Percentiles rank a stretch among this genome's conserved stretches.
Evolutionary conservation across 2,113 vertebrate species (phyloP).

Genomic region (Isurus oxyrinchus): DNA sequence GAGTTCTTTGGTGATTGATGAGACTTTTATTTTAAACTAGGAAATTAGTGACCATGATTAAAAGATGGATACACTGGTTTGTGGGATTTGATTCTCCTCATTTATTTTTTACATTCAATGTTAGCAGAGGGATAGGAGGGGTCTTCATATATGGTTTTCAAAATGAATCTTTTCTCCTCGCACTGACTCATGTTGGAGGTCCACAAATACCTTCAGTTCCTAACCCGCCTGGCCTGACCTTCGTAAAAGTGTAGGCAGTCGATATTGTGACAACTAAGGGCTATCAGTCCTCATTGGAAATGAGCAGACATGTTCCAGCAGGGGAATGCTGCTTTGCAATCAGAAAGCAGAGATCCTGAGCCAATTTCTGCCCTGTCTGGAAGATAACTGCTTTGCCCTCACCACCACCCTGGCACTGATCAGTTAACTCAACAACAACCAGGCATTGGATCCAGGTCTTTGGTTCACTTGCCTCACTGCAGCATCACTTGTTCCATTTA

Average conservation of each 20-base stretch:
- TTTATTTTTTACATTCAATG: no score
- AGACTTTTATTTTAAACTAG: no score
- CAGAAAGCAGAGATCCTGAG: not conserved
- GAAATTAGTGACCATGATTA: no score
- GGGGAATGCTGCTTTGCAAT: not conserved
- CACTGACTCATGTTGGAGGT: not conserved
- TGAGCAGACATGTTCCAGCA: not conserved
- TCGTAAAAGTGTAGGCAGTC: not conserved
- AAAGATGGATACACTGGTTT: no score
- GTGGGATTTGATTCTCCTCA: not conserved
- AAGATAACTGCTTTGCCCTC: not conserved
- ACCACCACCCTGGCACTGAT: not conserved
- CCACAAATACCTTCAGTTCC: not conserved
- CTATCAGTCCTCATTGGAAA: not conserved
- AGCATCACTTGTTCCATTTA: not conserved
- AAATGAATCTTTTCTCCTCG: not conserved
- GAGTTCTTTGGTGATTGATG: no score
- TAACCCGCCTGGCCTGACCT: not conserved
- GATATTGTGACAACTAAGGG: not conserved
- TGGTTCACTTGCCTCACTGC: not conserved
- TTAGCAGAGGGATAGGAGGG: not conserved
- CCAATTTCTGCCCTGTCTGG: not conserved
- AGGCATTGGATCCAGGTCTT: not conserved
- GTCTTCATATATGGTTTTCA: not conserved
- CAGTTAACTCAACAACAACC: not conserved